A percentile compares a stretch with the other conserved stretches of the same genome.
phyloP scores from a whole-genome alignment of 2,888 invertebrate genomes.

The Terebella lapidaria region DNA sequence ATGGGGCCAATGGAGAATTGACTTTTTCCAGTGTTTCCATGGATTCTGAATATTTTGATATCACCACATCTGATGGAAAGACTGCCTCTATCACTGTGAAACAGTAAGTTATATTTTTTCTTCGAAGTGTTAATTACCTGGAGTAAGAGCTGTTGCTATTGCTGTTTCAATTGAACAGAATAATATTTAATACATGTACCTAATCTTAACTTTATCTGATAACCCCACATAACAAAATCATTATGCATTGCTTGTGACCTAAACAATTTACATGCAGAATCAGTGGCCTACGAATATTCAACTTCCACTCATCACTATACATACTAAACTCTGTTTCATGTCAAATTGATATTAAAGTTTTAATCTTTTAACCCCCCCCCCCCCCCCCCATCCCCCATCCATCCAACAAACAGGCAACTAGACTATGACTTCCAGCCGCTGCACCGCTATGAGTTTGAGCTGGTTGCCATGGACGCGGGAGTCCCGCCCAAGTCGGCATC shows the following conservation, averaged over 20 bases:
- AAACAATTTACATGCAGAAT: too few species aligned
- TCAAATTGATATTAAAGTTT: not conserved
- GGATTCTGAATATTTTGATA: conserved; percentile 13
- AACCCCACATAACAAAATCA: too few species aligned
- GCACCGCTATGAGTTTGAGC: conserved; percentile 71
- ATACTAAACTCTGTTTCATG: not conserved
- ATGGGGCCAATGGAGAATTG: conserved; percentile 17
- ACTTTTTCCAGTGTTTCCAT: conserved; percentile 11
- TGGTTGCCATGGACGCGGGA: conserved; percentile 90
- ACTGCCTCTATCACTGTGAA: not conserved
- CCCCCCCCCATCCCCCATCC: not conserved
- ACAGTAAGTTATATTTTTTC: too few species aligned
- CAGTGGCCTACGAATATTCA: too few species aligned
- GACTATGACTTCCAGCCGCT: conserved; percentile 40
- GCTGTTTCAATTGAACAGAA: too few species aligned
- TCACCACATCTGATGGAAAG: not conserved
- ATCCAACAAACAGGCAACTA: conserved; percentile 30
- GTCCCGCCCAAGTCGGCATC: conserved; percentile 86
- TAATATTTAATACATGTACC: too few species aligned
- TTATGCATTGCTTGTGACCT: too few species aligned
- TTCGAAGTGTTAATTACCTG: too few species aligned
- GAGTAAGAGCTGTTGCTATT: too few species aligned
- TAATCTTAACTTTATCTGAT: too few species aligned
- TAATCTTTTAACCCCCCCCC: not conserved
- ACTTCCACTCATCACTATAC: too few species aligned